phyloP scores from a whole-genome alignment of 2,113 vertebrate genomes.

The Epinephelus lanceolatus region DNA sequence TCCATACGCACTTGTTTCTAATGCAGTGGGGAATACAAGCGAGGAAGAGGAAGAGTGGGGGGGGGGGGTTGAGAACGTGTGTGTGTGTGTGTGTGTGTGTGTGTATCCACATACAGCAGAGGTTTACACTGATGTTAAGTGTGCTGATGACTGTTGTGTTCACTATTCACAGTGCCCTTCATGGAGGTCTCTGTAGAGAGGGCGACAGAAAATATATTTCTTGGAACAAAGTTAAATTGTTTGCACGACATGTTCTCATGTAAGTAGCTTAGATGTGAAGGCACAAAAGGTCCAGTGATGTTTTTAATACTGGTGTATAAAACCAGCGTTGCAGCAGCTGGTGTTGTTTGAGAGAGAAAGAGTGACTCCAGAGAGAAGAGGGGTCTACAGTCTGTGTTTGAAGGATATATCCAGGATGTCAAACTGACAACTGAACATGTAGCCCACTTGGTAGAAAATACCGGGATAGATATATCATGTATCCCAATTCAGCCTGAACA shows the following conservation, averaged over 20 bases:
- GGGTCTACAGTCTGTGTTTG: no score
- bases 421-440: no score
- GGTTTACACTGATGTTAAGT: background rate
- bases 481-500: no score
- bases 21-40: constrained; percentile 13
- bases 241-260: background rate
- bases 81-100: constrained; percentile 10
- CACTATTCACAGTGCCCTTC: background rate
- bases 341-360: no score
- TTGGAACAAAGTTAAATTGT: background rate
- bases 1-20: constrained; percentile 41
- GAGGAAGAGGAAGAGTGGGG: background rate
- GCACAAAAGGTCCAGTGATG: background rate
- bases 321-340: no score
- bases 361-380: no score
- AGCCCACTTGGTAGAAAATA: no score
- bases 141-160: background rate
- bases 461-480: no score
- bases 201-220: no score
- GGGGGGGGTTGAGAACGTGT: background rate
- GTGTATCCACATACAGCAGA: background rate
- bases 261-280: background rate
- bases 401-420: no score
- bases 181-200: background rate
- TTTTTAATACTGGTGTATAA: no score